Base-by-base conservation (phyloP, 2,888 invertebrate genomes). In the Lasioglossum malachurum region DNA sequence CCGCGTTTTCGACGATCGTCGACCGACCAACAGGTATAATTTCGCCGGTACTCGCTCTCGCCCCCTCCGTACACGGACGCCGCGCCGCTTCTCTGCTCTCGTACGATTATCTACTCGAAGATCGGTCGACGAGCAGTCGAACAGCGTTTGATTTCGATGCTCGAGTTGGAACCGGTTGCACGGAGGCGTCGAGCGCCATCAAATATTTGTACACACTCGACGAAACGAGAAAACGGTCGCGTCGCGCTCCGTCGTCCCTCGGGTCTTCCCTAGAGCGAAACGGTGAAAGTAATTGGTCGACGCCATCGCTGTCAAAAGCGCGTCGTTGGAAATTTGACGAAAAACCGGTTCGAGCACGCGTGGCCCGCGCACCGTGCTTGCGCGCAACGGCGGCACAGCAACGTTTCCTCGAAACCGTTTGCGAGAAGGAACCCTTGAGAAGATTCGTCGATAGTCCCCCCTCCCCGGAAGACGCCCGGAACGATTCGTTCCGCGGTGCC, bases 261-360 rank as follows among this genome's bases (percentile, higher is more conserved):
- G 60, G 60, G 60, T 5, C 60, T 31, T 10, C 35, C 19, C 67
- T 67, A 27, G 64, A 35, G 12, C 35, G 49, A 44, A 72, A 57
- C 71, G 75, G 86, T 53, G 81, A 86, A 78, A 72, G 86, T 76
- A 77, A 78, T 82, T 77, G 82, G 53, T 41, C 74, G 75, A 71
- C 72, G 86, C 60, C 60, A 53, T 83, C 76, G 75, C 73, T 76
- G 87, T 87, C 82, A 87, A 82, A 84, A 46, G 35, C 72, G 38
- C 78, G 84, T 83, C 46, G 73, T 78, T 64, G 81, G 73, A 84
- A 88, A 87, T 90, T 90, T 85, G 83, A 80, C 80, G 57, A 53
- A 78, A 77, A 89, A 89, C 90, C 89, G 90, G 90, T 90, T 89
- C 82, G 53, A 72, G 72, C 84, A 75, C 80, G 69, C 79, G 88